Evolutionary conservation across 2,113 vertebrate species (phyloP).

Genomic region (Rhineura floridana): DNA sequence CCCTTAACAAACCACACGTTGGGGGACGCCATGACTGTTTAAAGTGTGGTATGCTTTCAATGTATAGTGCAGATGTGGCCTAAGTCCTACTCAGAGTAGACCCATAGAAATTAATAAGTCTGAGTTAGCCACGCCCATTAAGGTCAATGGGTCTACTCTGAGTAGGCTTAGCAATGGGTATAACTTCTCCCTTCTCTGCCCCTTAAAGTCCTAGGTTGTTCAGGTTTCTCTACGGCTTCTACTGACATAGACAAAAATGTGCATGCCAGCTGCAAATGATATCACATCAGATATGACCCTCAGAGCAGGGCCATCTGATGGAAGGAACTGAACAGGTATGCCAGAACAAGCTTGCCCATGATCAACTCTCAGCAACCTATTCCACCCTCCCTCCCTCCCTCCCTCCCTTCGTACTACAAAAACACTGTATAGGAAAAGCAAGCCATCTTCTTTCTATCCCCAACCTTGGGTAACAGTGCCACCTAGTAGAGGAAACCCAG

Average conservation of each 20-base stretch:
- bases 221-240: neutral
- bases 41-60: no score
- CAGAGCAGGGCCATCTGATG: neutral
- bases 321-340: neutral
- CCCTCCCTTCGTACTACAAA: neutral
- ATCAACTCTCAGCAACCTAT: neutral
- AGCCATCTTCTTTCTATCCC: neutral
- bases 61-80: no score
- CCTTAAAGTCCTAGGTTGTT: neutral
- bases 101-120: no score
- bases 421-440: neutral
- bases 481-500: neutral
- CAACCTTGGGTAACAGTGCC: neutral
- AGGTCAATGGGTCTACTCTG: no score
- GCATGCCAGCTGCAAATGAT: neutral
- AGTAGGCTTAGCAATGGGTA: no score
- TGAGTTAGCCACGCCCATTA: no score
- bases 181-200: neutral
- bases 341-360: no score
- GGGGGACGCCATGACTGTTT: no score
- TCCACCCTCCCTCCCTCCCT: neutral
- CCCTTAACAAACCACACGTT: no score
- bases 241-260: neutral
- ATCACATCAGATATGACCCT: neutral
- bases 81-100: no score